A percentile compares a stretch with the other conserved stretches of the same genome.
These are phyloP conservation scores for Mythimna impura DNA, from an alignment of 2,888 invertebrate genomes.

Conservation along the genomic window DNA sequence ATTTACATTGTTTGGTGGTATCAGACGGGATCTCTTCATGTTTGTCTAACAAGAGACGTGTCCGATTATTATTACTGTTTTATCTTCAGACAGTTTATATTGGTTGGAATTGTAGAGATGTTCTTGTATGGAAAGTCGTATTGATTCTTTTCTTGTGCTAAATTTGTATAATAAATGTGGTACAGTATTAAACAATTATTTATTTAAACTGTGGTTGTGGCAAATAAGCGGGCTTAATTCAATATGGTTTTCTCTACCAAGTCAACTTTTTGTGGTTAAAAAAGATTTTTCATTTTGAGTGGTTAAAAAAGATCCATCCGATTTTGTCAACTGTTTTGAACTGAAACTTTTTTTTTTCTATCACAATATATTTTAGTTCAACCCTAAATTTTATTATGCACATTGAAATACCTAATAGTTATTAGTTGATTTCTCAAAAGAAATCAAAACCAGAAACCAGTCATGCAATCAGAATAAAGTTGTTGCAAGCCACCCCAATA, in stretches of 20 bases:
- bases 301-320: too few relatives aligned
- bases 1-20: conserved; percentile 84
- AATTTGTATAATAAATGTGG: too few relatives aligned
- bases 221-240: too few relatives aligned
- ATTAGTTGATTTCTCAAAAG: conserved; percentile 31
- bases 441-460: conserved; percentile 47
- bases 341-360: background rate
- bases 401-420: background rate
- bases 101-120: conserved; percentile 71
- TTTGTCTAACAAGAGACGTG: conserved; percentile 90
- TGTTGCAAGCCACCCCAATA: conserved; percentile 44
- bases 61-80: conserved; percentile 88
- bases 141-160: background rate
- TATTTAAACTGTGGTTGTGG: too few relatives aligned
- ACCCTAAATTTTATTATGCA: background rate
- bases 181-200: too few relatives aligned
- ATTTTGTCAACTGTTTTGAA: background rate
- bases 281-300: too few relatives aligned
- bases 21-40: conserved; percentile 85
- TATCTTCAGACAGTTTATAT: conserved; percentile 73
- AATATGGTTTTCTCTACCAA: too few relatives aligned
- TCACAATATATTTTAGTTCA: background rate
- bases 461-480: conserved; percentile 48
- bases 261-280: too few relatives aligned
- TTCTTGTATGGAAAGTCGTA: conserved; percentile 2